Percentiles rank a stretch among this genome's conserved stretches.
phyloP scores from a whole-genome alignment of 1,140 invertebrate genomes.

The Brachionus plicatilis region DNA sequence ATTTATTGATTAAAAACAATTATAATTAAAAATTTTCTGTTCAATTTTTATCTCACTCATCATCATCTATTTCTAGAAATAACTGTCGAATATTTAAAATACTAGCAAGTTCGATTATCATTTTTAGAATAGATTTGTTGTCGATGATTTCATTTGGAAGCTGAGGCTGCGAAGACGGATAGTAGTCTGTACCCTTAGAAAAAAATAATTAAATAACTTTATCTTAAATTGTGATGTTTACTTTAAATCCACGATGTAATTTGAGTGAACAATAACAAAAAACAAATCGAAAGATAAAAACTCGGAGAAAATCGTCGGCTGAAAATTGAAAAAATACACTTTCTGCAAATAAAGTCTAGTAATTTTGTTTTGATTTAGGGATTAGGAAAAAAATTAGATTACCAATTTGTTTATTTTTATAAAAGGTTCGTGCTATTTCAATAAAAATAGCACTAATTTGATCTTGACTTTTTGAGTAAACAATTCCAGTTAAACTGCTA shows the following conservation, averaged over 20 bases:
- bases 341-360: neutral
- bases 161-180: slow-evolving; percentile 30
- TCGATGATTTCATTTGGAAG: slow-evolving; percentile 11
- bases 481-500: slow-evolving; percentile 69
- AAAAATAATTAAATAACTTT: slow-evolving; percentile 45
- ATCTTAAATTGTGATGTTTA: slow-evolving; percentile 44
- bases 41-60: neutral
- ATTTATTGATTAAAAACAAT: neutral
- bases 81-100: slow-evolving; percentile 20
- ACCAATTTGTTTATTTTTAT: slow-evolving; percentile 26
- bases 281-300: slow-evolving; percentile 78
- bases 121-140: slow-evolving; percentile 1
- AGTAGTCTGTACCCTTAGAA: neutral
- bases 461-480: slow-evolving; percentile 82
- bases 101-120: neutral
- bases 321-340: slow-evolving; percentile 72
- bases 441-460: slow-evolving; percentile 47
- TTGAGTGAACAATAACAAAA: slow-evolving; percentile 84
- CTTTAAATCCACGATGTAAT: slow-evolving; percentile 70
- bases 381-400: neutral
- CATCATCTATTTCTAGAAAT: slow-evolving; percentile 22
- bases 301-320: slow-evolving; percentile 83
- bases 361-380: neutral
- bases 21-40: no score
- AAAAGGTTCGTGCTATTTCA: slow-evolving; percentile 28